Evolutionary conservation across 2,888 invertebrate species (phyloP).

Genomic region (Lutraria lutraria): DNA sequence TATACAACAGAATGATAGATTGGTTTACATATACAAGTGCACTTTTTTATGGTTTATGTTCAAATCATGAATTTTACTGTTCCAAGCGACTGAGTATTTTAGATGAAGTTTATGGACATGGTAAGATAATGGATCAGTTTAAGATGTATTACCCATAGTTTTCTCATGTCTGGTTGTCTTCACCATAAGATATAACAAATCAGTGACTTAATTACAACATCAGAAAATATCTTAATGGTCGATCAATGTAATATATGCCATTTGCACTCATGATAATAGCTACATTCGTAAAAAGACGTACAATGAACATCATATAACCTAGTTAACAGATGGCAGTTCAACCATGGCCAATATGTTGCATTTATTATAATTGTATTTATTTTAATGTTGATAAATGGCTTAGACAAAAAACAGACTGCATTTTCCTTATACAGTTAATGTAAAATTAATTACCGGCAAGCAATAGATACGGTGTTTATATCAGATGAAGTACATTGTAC

Average conservation of each 20-base stretch:
- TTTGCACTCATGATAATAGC: neutral
- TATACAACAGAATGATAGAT: conserved; percentile 12
- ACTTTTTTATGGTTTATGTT: neutral
- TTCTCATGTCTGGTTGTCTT: neutral
- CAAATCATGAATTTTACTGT: conserved; percentile 16
- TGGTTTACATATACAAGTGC: neutral
- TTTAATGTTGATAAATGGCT: no score
- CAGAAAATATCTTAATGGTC: neutral
- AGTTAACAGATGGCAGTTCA: no score
- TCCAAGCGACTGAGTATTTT: neutral
- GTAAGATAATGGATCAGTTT: neutral
- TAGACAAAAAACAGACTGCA: no score
- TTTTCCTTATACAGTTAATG: no score
- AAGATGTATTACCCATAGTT: neutral
- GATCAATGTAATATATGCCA: neutral
- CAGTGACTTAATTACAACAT: neutral
- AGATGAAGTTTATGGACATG: conserved; percentile 13
- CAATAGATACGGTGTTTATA: no score
- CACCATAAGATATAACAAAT: conserved; percentile 4
- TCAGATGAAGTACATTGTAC: no score
- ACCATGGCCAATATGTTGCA: no score
- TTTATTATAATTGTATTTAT: no score
- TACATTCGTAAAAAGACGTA: no score
- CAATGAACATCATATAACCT: no score
- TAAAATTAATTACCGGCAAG: no score